Evolutionary conservation across 2,113 vertebrate species (phyloP), one percentile per base, ranked within the genome.

Genomic region (Poeciliopsis retropinna): DNA sequence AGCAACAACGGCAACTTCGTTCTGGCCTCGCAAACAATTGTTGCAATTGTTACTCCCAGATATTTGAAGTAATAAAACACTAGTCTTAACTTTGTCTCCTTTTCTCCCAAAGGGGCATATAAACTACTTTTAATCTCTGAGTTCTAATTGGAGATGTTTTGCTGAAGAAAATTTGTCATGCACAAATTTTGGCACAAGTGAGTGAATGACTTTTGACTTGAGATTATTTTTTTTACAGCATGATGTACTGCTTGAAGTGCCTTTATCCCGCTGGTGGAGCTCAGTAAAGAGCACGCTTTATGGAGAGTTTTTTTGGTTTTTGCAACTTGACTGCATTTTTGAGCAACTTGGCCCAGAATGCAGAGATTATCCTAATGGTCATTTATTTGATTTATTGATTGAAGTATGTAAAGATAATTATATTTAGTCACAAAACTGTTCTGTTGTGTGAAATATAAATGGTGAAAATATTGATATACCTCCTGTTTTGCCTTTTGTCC

Each of bases 71-170:
- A 82, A 62, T 66, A 2, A 73, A 81, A 81, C 65, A 67, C 60
- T 67, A 80, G 82, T 89, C 86, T 91, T 90, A 88, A 85, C 72
- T 17, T 67, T 83, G 74, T 85, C 74, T 67, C 70, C 67, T 65
- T 72, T 72, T 72, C 37, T 69, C 64, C 15, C 19, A 1, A 73
- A 70, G 75, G 82, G 64, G 1, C 9, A 60, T 78, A 67, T 72
- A 71, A 57, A 75, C 44, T 44, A 61, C 75, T 65, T 72, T 51
- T 80, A 80, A 79, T 92, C 88, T 93, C 89, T 89, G 82, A 93
- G 89, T 93, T 91, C 54, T 89, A 88, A 82, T 92, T 92, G 70
- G 91, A 90, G 90, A 87, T 70, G 29, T 37, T 70, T 77, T 60
- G 22, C 17, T 47, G 31, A 44, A 72, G 84, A 62, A 76, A 67